Evolutionary conservation across 2,113 vertebrate species (phyloP).

Genomic region (Caretta caretta): DNA sequence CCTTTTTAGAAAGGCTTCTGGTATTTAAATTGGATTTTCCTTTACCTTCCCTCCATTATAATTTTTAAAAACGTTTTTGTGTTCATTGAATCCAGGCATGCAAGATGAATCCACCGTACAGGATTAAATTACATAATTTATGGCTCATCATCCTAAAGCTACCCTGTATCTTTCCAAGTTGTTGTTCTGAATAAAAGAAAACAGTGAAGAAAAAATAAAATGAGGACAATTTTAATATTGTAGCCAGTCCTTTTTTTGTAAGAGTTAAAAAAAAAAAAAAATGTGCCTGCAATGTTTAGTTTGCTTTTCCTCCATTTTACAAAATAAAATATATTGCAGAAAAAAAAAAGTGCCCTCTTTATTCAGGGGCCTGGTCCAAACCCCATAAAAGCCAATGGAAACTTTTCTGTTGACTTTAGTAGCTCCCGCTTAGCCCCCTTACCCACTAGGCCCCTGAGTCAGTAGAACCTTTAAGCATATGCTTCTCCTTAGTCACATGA

Average conservation of each 20-base stretch:
- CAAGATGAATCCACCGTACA: not conserved
- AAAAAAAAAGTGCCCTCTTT: not conserved
- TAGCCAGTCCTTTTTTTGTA: not conserved
- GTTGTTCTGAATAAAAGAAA: not conserved
- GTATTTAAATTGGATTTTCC: not conserved
- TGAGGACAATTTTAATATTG: not conserved
- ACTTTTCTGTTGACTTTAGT: not conserved
- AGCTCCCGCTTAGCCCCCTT: not conserved
- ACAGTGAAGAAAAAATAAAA: not conserved
- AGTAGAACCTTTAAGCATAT: not conserved
- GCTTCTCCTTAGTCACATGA: not conserved
- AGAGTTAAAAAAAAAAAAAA: not conserved
- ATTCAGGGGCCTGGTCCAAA: not conserved
- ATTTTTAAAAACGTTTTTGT: not conserved
- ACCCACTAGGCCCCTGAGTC: not conserved
- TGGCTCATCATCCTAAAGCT: not conserved
- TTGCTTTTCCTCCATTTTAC: not conserved
- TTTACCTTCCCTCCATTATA: rapidly evolving
- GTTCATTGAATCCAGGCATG: not conserved
- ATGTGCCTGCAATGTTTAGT: not conserved
- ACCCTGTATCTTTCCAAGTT: no score
- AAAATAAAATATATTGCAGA: not conserved
- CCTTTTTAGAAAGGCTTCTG: not conserved
- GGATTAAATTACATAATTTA: not conserved
- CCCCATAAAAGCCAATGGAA: not conserved